Evolutionary conservation across 2,113 vertebrate genomes (phyloP).

Genomic region (Heterotilapia buettikoferi): DNA sequence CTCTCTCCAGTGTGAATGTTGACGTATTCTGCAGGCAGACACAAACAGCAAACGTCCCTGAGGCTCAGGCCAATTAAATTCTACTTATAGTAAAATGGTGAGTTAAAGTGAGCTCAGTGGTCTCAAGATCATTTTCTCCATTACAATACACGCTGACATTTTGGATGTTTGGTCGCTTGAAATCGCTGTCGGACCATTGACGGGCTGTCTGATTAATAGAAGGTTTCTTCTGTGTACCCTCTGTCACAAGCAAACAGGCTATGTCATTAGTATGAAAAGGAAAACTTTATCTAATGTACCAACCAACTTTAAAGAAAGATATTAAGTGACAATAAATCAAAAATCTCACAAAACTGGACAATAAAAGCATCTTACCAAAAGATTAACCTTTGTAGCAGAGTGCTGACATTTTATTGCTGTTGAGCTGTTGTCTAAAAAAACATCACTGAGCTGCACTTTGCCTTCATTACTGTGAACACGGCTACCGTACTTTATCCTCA

Average conservation of each 20-base stretch:
- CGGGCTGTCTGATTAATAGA: background rate
- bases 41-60: constrained; percentile 17
- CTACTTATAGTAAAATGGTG: background rate
- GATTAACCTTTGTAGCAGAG: background rate
- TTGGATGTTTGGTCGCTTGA: background rate
- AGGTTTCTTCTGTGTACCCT: background rate
- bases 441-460: background rate
- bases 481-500: background rate
- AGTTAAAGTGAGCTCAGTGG: background rate
- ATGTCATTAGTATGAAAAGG: background rate
- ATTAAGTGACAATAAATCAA: background rate
- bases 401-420: background rate
- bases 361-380: background rate
- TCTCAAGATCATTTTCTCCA: background rate
- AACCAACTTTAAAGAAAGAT: background rate
- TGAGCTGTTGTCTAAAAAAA: background rate
- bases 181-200: background rate
- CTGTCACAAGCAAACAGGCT: background rate
- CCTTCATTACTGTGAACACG: background rate
- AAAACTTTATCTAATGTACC: background rate
- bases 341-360: background rate
- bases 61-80: constrained; percentile 27
- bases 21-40: constrained; percentile 71
- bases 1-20: constrained; percentile 81
- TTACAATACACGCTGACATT: background rate